These are phyloP conservation scores for Lycophotia porphyrea DNA, from an alignment of 2,888 invertebrate genomes.

Conservation along the genomic window DNA sequence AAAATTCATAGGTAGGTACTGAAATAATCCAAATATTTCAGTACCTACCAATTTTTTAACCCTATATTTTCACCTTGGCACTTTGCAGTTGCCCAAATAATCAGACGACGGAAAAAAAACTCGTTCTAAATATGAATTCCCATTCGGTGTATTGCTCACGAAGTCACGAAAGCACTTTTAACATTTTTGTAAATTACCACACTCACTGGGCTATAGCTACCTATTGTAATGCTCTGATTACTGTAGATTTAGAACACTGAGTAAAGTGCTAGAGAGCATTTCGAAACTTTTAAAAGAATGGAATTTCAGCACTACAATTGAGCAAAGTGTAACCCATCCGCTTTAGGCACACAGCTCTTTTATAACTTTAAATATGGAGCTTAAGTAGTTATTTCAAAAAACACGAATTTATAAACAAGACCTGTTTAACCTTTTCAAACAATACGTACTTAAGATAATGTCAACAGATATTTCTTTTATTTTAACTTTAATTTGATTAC, in stretches of 20 bases:
- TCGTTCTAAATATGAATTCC: not conserved
- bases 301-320: not conserved
- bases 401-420: not conserved
- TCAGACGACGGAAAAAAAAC: not conserved
- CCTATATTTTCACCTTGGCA: not conserved
- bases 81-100: not conserved
- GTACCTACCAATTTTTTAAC: too few relatives aligned
- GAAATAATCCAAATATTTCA: too few relatives aligned
- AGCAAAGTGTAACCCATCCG: too few relatives aligned
- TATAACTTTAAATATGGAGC: not conserved
- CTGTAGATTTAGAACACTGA: conserved; percentile 10
- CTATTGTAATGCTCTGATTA: conserved; percentile 24
- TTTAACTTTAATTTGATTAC: not conserved
- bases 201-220: not conserved
- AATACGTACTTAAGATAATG: conserved; percentile 7
- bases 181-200: conserved; percentile 8
- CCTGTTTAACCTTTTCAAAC: not conserved
- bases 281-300: conserved; percentile 3
- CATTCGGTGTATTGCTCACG: not conserved
- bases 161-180: conserved; percentile 28
- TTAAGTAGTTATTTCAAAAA: not conserved
- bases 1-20: not conserved
- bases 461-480: not conserved
- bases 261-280: conserved; percentile 28
- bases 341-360: not conserved